These are phyloP conservation scores for Nephrotoma appendiculata DNA, from an alignment of 2,888 invertebrate species.

Conservation along the genomic window DNA sequence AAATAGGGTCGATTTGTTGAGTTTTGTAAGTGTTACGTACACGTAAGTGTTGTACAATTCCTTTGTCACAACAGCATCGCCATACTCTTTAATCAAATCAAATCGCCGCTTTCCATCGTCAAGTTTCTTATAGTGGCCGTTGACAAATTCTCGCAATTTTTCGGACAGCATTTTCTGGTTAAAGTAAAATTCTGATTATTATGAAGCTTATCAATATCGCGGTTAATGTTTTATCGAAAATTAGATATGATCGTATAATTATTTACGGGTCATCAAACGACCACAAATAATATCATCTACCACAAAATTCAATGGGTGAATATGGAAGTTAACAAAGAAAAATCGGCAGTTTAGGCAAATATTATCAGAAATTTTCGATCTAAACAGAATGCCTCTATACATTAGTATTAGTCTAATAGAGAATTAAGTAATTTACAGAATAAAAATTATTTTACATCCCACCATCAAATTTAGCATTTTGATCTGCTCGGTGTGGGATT, in stretches of 20 bases:
- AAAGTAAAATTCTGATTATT: no score
- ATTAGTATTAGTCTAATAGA: not conserved
- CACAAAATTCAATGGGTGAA: no score
- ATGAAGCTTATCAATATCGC: no score
- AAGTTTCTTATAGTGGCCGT: not conserved
- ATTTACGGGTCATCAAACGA: no score
- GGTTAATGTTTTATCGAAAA: no score
- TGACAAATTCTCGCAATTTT: not conserved
- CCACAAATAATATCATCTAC: no score
- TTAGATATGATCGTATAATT: no score
- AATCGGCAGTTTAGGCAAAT: not conserved
- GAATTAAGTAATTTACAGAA: not conserved
- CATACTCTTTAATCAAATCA: not conserved
- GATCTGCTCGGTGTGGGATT: not conserved
- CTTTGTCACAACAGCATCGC: not conserved
- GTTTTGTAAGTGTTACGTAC: not conserved
- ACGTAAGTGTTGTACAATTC: not conserved
- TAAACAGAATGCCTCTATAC: not conserved
- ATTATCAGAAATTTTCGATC: not conserved
- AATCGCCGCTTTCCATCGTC: not conserved
- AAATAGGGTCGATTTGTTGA: not conserved
- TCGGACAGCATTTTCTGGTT: not conserved
- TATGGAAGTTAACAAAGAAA: not conserved
- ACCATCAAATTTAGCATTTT: not conserved
- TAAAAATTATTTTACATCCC: not conserved